Evolutionary conservation across 2,888 invertebrate genomes (phyloP), one percentile per base, ranked within the genome.

Genomic region (Biston stratarius): DNA sequence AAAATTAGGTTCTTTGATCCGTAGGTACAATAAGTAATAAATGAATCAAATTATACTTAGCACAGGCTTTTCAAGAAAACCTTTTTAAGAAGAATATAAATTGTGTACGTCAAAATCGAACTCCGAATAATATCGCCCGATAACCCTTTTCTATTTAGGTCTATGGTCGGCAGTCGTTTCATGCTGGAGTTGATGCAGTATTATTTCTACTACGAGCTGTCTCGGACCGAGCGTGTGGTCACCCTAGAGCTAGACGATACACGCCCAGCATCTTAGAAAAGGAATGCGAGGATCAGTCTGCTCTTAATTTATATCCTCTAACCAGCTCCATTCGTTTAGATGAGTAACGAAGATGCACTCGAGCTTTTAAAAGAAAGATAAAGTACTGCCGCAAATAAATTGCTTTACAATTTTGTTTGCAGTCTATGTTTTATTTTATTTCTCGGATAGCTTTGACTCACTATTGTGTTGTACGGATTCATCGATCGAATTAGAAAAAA

Each of bases 311-410:
- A 71, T 70, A 64, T 57, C 59, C 56, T 48, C 59, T 61, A 62
- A 69, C 62, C 66, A 69, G 70, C 57, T 14, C 56, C 59, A 52
- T 38, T 73, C 58, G 62, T 57, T 56, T 59, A 52, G 67, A 68
- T 68, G 67, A 64, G 62, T 61, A 70, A 64, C 69, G 49, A 68
- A 64, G 64, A 73, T 70, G 71, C 70, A 66, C 70, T 70, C 70
- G 69, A 67, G 66, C 68, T 72, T 70, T 74, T 69, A 70, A 58
- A 58, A 34, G 49, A 24, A 63, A 44, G 55, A 61, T 61, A 38
- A 67, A 34, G 44, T 15, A 55, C 36, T 38, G 34, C 51, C 15
- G 33, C 56, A 42, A 60, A 61, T 64, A 53, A 51, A 45, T 65
- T 12, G 49, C 1, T 33, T 51, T 56, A 8, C 38, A 9, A 38